Evolutionary conservation across 2,797 vertebrate species (phyloP), one percentile per base, ranked within the genome.

Genomic region (Pangasius larnaudii): DNA sequence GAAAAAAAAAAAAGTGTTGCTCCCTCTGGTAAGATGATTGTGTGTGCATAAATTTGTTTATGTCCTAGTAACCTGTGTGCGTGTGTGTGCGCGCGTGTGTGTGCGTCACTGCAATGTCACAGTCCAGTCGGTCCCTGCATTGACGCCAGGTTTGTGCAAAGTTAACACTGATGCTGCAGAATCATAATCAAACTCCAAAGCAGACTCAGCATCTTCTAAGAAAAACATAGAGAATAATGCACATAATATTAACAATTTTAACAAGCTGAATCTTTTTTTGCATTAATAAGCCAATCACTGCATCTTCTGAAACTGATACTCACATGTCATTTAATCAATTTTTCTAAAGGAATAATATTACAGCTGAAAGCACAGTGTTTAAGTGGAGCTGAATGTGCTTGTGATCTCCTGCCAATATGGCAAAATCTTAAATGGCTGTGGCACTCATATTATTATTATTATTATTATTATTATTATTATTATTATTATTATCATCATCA

Each of bases 61-160:
- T 8, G 46, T 87, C 51, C 69, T 69, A 24, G 61, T 78, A 61
- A 22, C 8, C 36, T 22, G 5, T 71, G 19, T n/a, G 7, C 56
- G 46, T 65, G 24, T 30, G 19, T n/a, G 7, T 56, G 46, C 58
- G 33, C 67, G 30, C 75, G 58, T 74, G 19, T 39, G 5, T 42
- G 24, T 27, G 77, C 71, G 94, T 94, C 96, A 96, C 94, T 93
- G 94, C 85, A 96, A 83, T 9, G 91, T 89, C 24, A 96, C 91
- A 69, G 88, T 96, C 95, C 96, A 96, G 89, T 96, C 93, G 0
- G 93, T 90, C 0, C 92, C 94, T 3, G 96, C 93, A 0, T 88
- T 96, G 80, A 96, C 90, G 0, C 92, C 94, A 13, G 96, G 96
- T 87, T 96, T 97, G 53, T 95, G 95, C 24, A 97, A 51, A 16